phyloP scores from a whole-genome alignment of 2,888 invertebrate genomes.

The Sesia bembeciformis region DNA sequence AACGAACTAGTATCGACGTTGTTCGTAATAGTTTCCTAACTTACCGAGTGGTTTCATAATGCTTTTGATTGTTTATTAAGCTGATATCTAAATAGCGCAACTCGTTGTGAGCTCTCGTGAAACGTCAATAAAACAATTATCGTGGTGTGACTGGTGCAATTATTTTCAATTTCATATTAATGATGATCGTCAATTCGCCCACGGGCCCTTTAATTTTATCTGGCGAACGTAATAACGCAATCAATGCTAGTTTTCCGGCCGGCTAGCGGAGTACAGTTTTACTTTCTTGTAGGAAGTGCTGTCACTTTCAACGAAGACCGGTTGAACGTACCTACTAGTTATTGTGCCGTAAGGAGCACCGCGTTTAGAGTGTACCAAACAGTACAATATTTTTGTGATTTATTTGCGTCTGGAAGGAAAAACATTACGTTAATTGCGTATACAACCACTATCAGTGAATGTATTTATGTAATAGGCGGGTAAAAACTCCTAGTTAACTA shows the following conservation, averaged over 20 bases:
- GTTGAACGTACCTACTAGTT: conserved; percentile 28
- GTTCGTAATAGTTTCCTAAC: neutral
- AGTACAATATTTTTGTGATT: too few relatives aligned
- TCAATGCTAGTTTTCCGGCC: conserved; percentile 43
- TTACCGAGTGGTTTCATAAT: neutral
- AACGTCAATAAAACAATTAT: neutral
- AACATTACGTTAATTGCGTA: too few relatives aligned
- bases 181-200: neutral
- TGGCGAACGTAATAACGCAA: neutral
- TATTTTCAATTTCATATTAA: neutral
- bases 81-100: neutral
- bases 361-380: too few relatives aligned
- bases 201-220: neutral
- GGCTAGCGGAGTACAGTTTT: conserved; percentile 41
- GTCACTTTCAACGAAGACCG: conserved; percentile 70
- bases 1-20: neutral
- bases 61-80: neutral
- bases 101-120: neutral
- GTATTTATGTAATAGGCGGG: too few relatives aligned
- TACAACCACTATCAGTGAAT: too few relatives aligned
- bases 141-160: neutral
- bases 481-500: too few relatives aligned
- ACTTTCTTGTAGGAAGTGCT: conserved; percentile 73
- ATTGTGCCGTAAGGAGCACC: too few relatives aligned
- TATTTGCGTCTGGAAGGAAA: too few relatives aligned